Base-by-base conservation (phyloP, 2,888 invertebrate genomes). In the Megastigmus dorsalis region DNA sequence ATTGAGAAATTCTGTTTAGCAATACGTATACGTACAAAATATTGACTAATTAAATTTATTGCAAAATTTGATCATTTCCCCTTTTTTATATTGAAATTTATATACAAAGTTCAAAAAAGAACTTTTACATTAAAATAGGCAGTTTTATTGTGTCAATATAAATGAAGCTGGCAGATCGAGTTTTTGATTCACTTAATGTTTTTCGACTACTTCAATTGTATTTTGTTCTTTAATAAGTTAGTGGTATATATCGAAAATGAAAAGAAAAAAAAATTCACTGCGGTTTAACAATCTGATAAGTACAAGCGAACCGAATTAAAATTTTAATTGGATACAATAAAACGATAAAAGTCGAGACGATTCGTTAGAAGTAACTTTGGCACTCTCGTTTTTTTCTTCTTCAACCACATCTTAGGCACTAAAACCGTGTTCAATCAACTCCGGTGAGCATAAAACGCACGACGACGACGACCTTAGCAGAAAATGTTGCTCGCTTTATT, bases 21-120 rank as follows among this genome's bases (percentile, higher is more conserved):
- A 45, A 65, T 43, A 48, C 10, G 43, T 15, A 43, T 63, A 43
- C 28, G 36, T 68, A 41, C 54, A 65, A 73, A 69, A 66, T 69
- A 76, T 73, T 73, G 73, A 73, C 73, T 73, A 73, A 63, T 76
- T 50, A 54, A 73, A 75, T 75, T 76, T 73, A 73, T 73, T 76
- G 76, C 59, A 33, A 70, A 60, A 70, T 66, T 67, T 70, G 38
- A 75, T 70, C 45, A 28, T 62, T 66, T 60, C 9, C 15, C 18
- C 18, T 41, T 50, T 62, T 74, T 69, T 9, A 54, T 45, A 33
- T 68, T 50, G 20, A 45, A 36, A 36, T 62, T 70, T 52, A 28
- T 60, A 1, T 60, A 67, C 38, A 63, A 18, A 71, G 63, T 75
- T 59, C 26, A 28, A 38, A 52, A 63, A 72, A 28, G 62, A 63